These are phyloP conservation scores for Bubo blakistoni DNA, from an alignment of 2,113 vertebrate species.

Conservation along the genomic window DNA sequence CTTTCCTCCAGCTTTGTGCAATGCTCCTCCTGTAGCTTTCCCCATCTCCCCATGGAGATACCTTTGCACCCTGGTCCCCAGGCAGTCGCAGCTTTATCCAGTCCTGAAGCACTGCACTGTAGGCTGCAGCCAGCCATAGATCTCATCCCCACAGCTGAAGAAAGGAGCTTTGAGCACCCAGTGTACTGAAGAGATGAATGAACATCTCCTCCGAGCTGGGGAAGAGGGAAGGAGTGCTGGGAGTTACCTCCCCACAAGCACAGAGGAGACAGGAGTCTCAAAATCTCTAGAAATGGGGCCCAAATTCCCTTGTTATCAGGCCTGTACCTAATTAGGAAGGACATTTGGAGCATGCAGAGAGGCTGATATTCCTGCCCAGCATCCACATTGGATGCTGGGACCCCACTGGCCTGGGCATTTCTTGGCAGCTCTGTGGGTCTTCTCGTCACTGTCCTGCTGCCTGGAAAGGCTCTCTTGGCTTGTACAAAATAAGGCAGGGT, in stretches of 20 bases:
- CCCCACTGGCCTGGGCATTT: not conserved
- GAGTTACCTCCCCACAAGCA: not conserved
- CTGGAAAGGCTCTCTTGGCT: not conserved
- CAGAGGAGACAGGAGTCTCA: not conserved
- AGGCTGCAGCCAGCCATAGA: not conserved
- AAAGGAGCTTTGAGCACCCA: not conserved
- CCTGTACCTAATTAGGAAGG: not conserved
- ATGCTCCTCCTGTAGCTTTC: not conserved
- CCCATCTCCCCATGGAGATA: not conserved
- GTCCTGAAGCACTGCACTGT: not conserved
- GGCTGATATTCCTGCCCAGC: not conserved
- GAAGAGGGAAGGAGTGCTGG: not conserved
- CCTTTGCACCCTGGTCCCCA: not conserved
- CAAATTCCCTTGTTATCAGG: too few relatives aligned
- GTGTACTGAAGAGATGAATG: fast-evolving
- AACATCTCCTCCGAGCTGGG: not conserved
- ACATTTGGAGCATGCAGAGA: not conserved
- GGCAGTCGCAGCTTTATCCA: not conserved
- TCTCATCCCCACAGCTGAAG: not conserved
- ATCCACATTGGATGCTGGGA: not conserved
- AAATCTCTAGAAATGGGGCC: not conserved
- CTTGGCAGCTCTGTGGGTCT: not conserved
- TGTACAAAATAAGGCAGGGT: not conserved
- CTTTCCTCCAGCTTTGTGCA: not conserved
- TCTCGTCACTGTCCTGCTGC: not conserved